Base-by-base conservation (phyloP, 2,888 invertebrate genomes). In the Stegana nigrithorax region DNA sequence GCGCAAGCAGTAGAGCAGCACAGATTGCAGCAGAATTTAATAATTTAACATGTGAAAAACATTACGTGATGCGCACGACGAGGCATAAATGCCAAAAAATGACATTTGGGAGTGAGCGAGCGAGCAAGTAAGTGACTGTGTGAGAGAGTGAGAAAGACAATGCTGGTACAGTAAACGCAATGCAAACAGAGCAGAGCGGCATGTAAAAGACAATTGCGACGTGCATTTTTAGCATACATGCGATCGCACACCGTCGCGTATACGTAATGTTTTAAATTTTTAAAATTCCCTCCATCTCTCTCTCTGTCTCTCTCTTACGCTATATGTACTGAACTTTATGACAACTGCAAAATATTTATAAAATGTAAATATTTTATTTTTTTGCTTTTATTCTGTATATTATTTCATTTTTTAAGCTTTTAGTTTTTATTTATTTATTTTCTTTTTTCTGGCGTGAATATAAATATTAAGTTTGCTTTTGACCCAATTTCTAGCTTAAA, bases 31-130 rank as follows among this genome's bases (percentile, higher is more conserved):
- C 66, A 65, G 65, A 72, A 69, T 74, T 76, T 76, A 74, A 74
- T 74, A 74, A 73, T 74, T 75, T 71, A 73, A 67, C 65, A 75
- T 72, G 69, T 69, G 72, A 70, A 71, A 74, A 72, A 69, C 66
- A 69, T 74, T 72, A 78, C 78, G 74, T 72, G 78, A 72, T 72
- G 66, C 64, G 69, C 65, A 62, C 47, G 50, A 60, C 57, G 19
- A 29, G 12, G 26, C 4, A 21, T 17, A 32, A 53, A 53, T 29
- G 19, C 26, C 5, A 53, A 32, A 17, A 32, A 32, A 51, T 12
- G 27, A n/a, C n/a, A n/a, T n/a, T n/a, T n/a, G n/a, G n/a, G n/a
- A n/a, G n/a, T n/a, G n/a, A n/a, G n/a, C n/a, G n/a, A n/a, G n/a
- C n/a, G n/a, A n/a, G n/a, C n/a, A n/a, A n/a, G n/a, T n/a, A n/a